Percentiles rank a stretch among this genome's conserved stretches.
Evolutionary conservation across 2,888 invertebrate genomes (phyloP).

Genomic region (Busseola fusca): DNA sequence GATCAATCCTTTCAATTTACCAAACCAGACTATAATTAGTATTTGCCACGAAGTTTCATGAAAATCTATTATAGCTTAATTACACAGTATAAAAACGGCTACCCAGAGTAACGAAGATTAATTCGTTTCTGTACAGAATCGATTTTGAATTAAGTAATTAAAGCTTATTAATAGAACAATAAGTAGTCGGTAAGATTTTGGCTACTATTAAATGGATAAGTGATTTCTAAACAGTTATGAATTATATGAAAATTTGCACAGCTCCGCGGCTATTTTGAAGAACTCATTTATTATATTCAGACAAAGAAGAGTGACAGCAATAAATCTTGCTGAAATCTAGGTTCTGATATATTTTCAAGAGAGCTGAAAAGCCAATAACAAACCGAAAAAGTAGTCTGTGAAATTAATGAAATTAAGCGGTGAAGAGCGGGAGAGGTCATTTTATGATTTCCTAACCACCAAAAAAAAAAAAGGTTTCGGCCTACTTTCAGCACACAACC

Average conservation of each 20-base stretch:
- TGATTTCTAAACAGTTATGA: background rate
- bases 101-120: slow-evolving; percentile 71
- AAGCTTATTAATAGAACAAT: slow-evolving; percentile 47
- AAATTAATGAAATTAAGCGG: too few species aligned
- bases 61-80: slow-evolving; percentile 45
- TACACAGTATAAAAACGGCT: slow-evolving; percentile 57
- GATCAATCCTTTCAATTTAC: slow-evolving; percentile 13
- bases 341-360: background rate
- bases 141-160: slow-evolving; percentile 72
- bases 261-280: background rate
- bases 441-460: too few species aligned
- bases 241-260: background rate
- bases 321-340: background rate
- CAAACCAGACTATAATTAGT: slow-evolving; percentile 36
- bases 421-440: too few species aligned
- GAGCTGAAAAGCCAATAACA: background rate
- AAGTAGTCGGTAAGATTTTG: slow-evolving; percentile 28
- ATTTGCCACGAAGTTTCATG: slow-evolving; percentile 34
- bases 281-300: background rate
- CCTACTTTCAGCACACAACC: background rate
- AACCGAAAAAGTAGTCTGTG: background rate
- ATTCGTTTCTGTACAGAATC: slow-evolving; percentile 70
- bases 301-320: background rate
- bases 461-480: too few species aligned
- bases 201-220: slow-evolving; percentile 27